These are phyloP conservation scores for Mellilla xanthometata DNA, from an alignment of 2,888 invertebrate genomes.

Conservation along the genomic window DNA sequence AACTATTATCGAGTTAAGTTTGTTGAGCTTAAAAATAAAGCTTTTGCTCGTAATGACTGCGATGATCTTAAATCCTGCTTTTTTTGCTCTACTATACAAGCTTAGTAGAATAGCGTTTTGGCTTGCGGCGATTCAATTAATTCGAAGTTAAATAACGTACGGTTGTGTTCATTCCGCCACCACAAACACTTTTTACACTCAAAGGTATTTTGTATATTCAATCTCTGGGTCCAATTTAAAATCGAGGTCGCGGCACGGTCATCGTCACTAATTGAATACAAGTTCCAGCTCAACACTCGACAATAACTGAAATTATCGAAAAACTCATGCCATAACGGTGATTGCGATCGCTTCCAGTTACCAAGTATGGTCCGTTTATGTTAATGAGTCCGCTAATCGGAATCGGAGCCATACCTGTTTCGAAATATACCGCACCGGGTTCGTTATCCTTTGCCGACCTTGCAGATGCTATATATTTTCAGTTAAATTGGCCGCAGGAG, in stretches of 20 bases:
- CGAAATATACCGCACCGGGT: slow-evolving; percentile 55
- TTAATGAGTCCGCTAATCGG: slow-evolving; percentile 38
- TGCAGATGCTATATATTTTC: slow-evolving; percentile 75
- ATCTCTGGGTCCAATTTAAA: slow-evolving; percentile 44
- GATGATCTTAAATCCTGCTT: slow-evolving; percentile 40
- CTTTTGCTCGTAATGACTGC: slow-evolving; percentile 31
- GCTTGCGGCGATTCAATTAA: slow-evolving; percentile 60
- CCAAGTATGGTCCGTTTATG: slow-evolving; percentile 22
- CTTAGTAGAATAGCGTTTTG: slow-evolving; percentile 41
- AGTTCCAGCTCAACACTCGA: slow-evolving; percentile 28
- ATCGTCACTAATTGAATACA: slow-evolving; percentile 45
- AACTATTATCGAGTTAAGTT: slow-evolving; percentile 14
- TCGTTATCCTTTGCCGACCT: slow-evolving; percentile 77
- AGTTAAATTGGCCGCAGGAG: slow-evolving; percentile 70
- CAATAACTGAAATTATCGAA: slow-evolving; percentile 25
- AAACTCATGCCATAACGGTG: slow-evolving; percentile 11
- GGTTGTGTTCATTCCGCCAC: slow-evolving; percentile 33
- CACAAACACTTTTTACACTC: slow-evolving; percentile 39
- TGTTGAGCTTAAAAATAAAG: slow-evolving; percentile 16
- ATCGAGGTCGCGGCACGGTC: slow-evolving; percentile 43
- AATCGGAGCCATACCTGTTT: slow-evolving; percentile 47
- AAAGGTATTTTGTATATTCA: slow-evolving; percentile 19
- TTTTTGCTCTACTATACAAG: slow-evolving; percentile 37
- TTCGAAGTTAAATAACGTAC: slow-evolving; percentile 51
- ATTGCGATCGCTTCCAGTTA: slow-evolving; percentile 19